Evolutionary conservation across 1,140 invertebrate genomes (phyloP).

Genomic region (Diorhabda carinulata): DNA sequence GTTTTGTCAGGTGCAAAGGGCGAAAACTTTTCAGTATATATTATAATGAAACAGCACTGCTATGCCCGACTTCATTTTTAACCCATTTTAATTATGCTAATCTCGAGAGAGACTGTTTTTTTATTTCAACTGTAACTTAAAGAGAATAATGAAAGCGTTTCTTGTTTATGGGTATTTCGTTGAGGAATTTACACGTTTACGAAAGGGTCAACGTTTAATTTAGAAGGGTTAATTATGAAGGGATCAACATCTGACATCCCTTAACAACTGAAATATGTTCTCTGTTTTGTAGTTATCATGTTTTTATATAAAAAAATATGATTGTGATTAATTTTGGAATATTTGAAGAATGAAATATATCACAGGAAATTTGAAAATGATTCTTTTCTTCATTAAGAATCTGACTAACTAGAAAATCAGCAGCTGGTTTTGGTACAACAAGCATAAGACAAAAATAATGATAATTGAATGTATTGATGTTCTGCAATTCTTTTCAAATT

Average conservation of each 20-base stretch:
- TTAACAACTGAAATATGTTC: neutral
- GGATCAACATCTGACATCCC: neutral
- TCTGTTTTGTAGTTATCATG: neutral
- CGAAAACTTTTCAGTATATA: conserved; percentile 14
- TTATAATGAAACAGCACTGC: conserved; percentile 8
- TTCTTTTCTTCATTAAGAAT: too few relatives aligned
- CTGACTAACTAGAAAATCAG: too few relatives aligned
- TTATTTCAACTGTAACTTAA: conserved; percentile 1
- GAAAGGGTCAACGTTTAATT: conserved; percentile 2
- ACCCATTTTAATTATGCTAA: conserved; percentile 18
- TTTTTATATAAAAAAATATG: neutral
- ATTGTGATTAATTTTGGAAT: too few relatives aligned
- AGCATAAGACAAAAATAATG: too few relatives aligned
- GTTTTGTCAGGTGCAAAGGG: conserved; percentile 16
- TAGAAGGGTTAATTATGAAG: neutral
- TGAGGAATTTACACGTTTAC: neutral
- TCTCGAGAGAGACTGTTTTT: neutral
- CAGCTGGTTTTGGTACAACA: too few relatives aligned
- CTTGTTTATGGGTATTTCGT: conserved; percentile 2
- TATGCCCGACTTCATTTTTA: conserved; percentile 8
- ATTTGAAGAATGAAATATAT: too few relatives aligned
- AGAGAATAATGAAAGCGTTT: conserved; percentile 1
- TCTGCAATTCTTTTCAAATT: too few relatives aligned
- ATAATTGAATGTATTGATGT: too few relatives aligned
- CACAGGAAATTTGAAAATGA: too few relatives aligned